Conservation (phyloP, 2,888 invertebrate species). For the Philereme vetulata region DNA sequence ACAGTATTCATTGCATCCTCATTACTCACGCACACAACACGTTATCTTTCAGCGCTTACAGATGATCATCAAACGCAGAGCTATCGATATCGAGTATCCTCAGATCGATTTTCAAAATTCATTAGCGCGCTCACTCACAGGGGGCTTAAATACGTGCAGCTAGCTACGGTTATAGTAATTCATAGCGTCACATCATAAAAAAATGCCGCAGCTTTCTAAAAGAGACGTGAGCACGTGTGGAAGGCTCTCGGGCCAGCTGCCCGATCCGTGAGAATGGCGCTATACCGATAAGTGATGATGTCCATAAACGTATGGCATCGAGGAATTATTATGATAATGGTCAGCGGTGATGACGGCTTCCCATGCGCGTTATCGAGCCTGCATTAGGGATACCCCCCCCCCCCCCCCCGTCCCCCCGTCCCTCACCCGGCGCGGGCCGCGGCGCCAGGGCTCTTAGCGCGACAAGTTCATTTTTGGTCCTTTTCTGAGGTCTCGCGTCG, state of each 20-base stretch:
- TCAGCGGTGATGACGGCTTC: conserved; percentile 55
- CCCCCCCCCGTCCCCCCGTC: conserved; percentile 25
- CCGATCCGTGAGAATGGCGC: conserved; percentile 10
- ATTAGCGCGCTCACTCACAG: no score
- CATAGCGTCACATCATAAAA: no score
- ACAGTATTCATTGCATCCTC: no score
- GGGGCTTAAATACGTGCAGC: no score
- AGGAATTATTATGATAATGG: conserved; percentile 48
- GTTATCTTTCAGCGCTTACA: no score
- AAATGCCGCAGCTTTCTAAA: neutral
- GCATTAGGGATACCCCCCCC: conserved; percentile 45
- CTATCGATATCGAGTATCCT: no score
- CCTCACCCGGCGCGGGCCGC: conserved; percentile 40
- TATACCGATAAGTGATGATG: conserved; percentile 25
- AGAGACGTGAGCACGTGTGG: neutral
- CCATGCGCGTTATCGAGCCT: conserved; percentile 65
- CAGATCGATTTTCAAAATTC: no score
- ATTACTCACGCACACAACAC: no score
- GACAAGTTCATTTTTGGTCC: conserved; percentile 57
- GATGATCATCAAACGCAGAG: no score
- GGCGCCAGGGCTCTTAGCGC: conserved; percentile 77
- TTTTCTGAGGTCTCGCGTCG: conserved; percentile 67
- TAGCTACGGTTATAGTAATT: no score
- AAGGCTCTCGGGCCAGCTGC: neutral
- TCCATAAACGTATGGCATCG: conserved; percentile 26